Evolutionary conservation across 2,888 invertebrate genomes (phyloP), one percentile per base, ranked within the genome.

Genomic region (Amphiduros pacificus): DNA sequence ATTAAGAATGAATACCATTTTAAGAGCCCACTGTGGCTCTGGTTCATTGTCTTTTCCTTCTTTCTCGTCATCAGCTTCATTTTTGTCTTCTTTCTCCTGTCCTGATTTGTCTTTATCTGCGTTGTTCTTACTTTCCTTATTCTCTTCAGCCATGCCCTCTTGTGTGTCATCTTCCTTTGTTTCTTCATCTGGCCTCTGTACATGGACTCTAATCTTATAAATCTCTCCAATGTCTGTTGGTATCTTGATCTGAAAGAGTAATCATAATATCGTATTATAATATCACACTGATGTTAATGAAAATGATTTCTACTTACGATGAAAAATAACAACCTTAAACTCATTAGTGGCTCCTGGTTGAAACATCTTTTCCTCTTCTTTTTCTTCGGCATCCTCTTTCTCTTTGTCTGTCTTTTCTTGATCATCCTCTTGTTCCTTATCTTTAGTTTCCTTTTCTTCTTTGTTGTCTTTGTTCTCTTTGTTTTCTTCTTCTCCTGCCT

Each of bases 221-320:
- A 56, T 20, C 27, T 56, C 29, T 20, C 56, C 56, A 1, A 56
- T 48, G 28, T 56, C 56, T 28, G 24, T 50, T 2, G 32, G 32
- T 1, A 31, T 6, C 22, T 53, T 53, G 2, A 53, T 53, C 31
- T 77, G 77, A 64, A 80, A 80, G n/a, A n/a, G n/a, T n/a, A n/a
- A n/a, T n/a, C n/a, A n/a, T n/a, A n/a, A n/a, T n/a, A n/a, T n/a
- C n/a, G n/a, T n/a, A n/a, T n/a, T n/a, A n/a, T n/a, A n/a, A n/a
- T n/a, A n/a, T n/a, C n/a, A n/a, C n/a, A n/a, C n/a, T n/a, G n/a
- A n/a, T n/a, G n/a, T n/a, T n/a, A n/a, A n/a, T n/a, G n/a, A n/a
- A n/a, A n/a, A n/a, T n/a, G n/a, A n/a, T n/a, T n/a, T n/a, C n/a
- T n/a, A n/a, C n/a, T n/a, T n/a, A n/a, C n/a, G n/a, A n/a, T n/a